Percentiles rank a stretch among this genome's conserved stretches.
These are phyloP conservation scores for Sceloporus undulatus DNA, from an alignment of 2,113 vertebrate species.

Conservation along the genomic window DNA sequence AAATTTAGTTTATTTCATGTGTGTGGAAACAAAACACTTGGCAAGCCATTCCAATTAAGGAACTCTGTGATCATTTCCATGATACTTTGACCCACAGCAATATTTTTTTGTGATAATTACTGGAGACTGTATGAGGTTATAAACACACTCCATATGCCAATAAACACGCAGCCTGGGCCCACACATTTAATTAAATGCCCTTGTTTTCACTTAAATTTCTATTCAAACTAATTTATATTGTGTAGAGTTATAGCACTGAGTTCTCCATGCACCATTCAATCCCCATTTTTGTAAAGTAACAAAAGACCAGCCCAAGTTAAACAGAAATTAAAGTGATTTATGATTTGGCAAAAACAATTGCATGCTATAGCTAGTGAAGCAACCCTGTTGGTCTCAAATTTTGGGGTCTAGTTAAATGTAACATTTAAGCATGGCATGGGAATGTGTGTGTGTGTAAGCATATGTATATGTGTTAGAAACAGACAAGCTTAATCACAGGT, in stretches of 20 bases:
- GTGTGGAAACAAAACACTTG: not conserved
- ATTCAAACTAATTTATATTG: conserved; percentile 20
- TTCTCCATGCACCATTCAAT: not conserved
- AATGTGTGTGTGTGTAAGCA: too few relatives aligned
- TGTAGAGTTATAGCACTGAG: conserved; percentile 4
- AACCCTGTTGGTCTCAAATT: not conserved
- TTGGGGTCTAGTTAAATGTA: not conserved
- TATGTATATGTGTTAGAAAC: too few relatives aligned
- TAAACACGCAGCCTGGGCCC: not conserved
- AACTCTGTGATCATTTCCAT: conserved; percentile 4
- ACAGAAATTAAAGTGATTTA: not conserved
- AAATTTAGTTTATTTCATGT: not conserved
- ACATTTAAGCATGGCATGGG: not conserved
- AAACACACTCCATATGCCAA: not conserved
- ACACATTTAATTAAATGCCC: not conserved
- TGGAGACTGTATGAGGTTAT: not conserved
- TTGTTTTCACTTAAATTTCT: not conserved
- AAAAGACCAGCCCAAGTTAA: not conserved
- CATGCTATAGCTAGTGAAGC: not conserved
- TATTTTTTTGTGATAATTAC: conserved; percentile 11
- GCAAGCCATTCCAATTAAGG: not conserved
- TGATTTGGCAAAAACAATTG: not conserved
- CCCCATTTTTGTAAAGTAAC: not conserved
- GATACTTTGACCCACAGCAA: not conserved
- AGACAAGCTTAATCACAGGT: too few relatives aligned